These are phyloP conservation scores for Anabacerthia variegaticeps DNA, from an alignment of 2,797 vertebrate species.

Conservation along the genomic window DNA sequence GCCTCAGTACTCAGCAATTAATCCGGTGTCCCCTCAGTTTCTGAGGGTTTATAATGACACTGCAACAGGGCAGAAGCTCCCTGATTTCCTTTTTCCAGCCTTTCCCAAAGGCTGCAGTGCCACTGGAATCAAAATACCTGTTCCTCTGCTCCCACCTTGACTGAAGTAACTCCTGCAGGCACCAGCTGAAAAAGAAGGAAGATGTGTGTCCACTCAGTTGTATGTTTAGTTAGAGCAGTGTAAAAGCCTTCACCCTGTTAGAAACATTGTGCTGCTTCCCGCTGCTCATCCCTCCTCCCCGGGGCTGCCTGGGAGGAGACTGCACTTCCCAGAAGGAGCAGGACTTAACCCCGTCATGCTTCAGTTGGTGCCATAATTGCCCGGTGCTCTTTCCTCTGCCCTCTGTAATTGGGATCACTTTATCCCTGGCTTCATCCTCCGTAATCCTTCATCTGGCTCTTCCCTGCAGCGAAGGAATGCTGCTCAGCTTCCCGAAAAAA, in stretches of 20 bases:
- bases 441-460: neutral
- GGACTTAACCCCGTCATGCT: neutral
- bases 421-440: neutral
- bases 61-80: neutral
- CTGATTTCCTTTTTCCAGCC: neutral
- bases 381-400: neutral
- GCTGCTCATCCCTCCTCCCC: neutral
- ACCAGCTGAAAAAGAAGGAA: neutral
- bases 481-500: neutral
- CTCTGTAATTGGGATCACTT: conserved; percentile 28
- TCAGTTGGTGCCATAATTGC: neutral
- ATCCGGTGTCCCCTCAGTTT: neutral
- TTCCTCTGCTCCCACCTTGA: neutral
- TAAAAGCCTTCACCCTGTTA: neutral
- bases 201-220: neutral
- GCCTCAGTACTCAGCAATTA: neutral
- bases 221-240: neutral
- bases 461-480: neutral
- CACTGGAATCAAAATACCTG: neutral
- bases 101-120: neutral
- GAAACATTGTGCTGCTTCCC: neutral
- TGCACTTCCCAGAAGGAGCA: neutral
- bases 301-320: neutral
- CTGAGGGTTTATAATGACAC: neutral
- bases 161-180: neutral